Evolutionary conservation across 2,113 vertebrate species (phyloP).

Genomic region (Pongo pygmaeus): DNA sequence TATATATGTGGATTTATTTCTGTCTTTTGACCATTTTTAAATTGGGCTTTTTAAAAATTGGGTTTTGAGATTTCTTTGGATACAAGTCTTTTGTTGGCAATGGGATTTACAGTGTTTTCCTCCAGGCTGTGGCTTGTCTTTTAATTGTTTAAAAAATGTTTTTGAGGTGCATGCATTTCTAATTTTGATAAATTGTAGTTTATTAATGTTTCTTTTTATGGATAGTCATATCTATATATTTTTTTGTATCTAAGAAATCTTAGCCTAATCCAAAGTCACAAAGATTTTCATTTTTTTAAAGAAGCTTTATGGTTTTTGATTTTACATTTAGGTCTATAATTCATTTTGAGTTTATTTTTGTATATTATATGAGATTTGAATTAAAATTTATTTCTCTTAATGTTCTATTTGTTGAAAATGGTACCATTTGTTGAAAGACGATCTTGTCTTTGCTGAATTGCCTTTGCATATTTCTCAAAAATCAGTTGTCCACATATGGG

Average conservation of each 20-base stretch:
- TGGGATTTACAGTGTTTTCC: neutral
- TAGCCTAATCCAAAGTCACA: neutral
- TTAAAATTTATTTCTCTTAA: conserved; percentile 1
- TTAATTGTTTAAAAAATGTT: neutral
- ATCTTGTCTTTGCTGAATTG: neutral
- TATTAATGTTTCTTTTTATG: conserved; percentile 27
- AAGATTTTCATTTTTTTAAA: conserved; percentile 5
- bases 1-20: neutral
- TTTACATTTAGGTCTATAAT: neutral
- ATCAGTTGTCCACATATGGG: neutral
- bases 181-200: neutral
- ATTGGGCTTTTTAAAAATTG: neutral
- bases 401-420: neutral
- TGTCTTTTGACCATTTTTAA: neutral
- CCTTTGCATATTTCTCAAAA: conserved; percentile 34
- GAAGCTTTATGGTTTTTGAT: conserved; percentile 14
- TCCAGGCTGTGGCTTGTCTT: neutral
- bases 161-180: neutral
- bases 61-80: neutral
- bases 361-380: neutral
- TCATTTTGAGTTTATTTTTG: neutral
- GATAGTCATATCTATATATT: neutral
- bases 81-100: neutral
- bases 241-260: conserved; percentile 3
- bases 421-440: neutral